A percentile compares a stretch with the other conserved stretches of the same genome.
Evolutionary conservation across 1,140 invertebrate species (phyloP).

Genomic region (Chrysomallon squamiferum): DNA sequence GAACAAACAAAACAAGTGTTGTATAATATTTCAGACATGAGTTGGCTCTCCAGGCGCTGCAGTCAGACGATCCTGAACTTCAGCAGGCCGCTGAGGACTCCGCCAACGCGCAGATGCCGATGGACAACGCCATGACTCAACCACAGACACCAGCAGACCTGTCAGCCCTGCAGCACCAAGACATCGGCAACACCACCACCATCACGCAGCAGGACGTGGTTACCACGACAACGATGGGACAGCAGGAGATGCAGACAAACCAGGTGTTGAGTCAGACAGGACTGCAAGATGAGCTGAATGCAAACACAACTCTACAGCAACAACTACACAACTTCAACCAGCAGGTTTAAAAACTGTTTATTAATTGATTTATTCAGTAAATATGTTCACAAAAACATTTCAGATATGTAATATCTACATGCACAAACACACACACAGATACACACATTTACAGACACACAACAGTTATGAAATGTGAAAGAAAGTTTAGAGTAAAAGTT

Average conservation of each 20-base stretch:
- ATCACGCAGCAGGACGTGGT: conserved; percentile 40
- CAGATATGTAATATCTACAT: too few relatives aligned
- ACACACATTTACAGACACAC: too few relatives aligned
- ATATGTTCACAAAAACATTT: too few relatives aligned
- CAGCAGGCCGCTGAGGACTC: conserved; percentile 12
- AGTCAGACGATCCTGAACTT: conserved; percentile 25
- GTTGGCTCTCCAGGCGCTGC: conserved; percentile 61
- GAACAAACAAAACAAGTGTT: too few relatives aligned
- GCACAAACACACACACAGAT: too few relatives aligned
- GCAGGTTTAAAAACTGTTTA: conserved; percentile 28
- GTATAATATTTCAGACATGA: too few relatives aligned
- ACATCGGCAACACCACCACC: conserved; percentile 26
- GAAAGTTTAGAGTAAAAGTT: too few relatives aligned
- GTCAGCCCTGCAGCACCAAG: conserved; percentile 24
- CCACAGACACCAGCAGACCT: conserved; percentile 28
- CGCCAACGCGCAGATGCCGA: conserved; percentile 22
- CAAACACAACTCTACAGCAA: conserved; percentile 25
- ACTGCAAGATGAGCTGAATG: conserved; percentile 38
- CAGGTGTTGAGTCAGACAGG: conserved; percentile 21
- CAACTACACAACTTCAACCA: conserved; percentile 48
- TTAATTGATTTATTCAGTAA: too few relatives aligned
- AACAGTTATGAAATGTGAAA: too few relatives aligned
- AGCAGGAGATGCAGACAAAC: conserved; percentile 24
- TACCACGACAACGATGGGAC: conserved; percentile 25
- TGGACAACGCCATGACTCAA: conserved; percentile 29